Evolutionary conservation across 1,140 invertebrate species (phyloP).

Genomic region (Ips nitidus): DNA sequence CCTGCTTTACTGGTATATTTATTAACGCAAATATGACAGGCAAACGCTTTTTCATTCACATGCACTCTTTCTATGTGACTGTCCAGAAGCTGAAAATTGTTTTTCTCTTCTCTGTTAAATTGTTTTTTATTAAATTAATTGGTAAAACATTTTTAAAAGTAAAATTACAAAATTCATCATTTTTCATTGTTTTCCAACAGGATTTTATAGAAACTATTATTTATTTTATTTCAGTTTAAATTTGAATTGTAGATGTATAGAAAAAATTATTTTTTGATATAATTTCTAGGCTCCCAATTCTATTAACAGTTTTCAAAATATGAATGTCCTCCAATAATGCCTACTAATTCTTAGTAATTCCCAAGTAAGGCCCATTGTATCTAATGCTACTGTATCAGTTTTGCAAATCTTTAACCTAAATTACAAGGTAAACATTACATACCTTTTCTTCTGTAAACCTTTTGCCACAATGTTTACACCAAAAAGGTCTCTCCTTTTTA

Average conservation of each 20-base stretch:
- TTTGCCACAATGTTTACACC: conserved; percentile 56
- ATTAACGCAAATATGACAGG: conserved; percentile 37
- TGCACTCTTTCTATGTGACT: conserved; percentile 23
- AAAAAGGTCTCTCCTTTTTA: conserved; percentile 58
- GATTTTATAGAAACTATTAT: too few relatives aligned
- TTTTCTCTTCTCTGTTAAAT: neutral
- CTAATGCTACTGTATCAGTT: too few relatives aligned
- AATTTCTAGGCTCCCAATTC: too few relatives aligned
- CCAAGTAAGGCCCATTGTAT: too few relatives aligned
- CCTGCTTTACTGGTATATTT: conserved; percentile 41
- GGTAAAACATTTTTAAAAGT: neutral
- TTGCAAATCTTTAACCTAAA: too few relatives aligned
- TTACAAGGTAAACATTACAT: neutral
- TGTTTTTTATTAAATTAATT: neutral
- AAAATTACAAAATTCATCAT: neutral
- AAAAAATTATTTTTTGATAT: too few relatives aligned
- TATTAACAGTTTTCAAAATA: too few relatives aligned
- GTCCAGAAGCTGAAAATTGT: conserved; percentile 10
- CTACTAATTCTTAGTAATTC: too few relatives aligned
- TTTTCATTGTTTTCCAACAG: neutral
- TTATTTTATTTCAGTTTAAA: too few relatives aligned
- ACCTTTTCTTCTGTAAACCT: conserved; percentile 35
- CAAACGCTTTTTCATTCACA: conserved; percentile 22
- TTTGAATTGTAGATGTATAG: too few relatives aligned
- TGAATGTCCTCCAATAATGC: too few relatives aligned